Evolutionary conservation across 2,113 vertebrate species (phyloP).

Genomic region (Noturus placidus): DNA sequence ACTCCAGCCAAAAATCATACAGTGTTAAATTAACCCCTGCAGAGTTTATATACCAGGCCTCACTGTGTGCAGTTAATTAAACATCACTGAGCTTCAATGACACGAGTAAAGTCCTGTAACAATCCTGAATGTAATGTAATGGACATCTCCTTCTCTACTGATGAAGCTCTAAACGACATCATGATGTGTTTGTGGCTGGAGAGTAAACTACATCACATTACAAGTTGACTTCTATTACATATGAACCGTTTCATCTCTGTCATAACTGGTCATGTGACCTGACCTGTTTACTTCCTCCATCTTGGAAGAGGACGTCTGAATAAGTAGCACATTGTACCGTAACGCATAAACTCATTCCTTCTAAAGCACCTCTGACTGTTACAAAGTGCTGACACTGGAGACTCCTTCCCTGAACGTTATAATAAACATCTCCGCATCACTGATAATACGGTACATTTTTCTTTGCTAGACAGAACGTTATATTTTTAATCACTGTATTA

Average conservation of each 20-base stretch:
- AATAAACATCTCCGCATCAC: background rate
- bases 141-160: background rate
- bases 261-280: background rate
- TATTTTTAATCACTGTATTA: background rate
- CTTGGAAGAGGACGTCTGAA: background rate
- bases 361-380: too few relatives aligned
- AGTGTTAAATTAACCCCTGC: background rate
- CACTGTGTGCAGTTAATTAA: constrained; percentile 2
- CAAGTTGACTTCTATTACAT: background rate
- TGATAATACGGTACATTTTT: too few relatives aligned
- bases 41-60: background rate
- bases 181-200: background rate
- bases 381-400: background rate
- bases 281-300: background rate
- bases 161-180: background rate
- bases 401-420: too few relatives aligned
- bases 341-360: too few relatives aligned
- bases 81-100: background rate
- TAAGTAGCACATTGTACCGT: too few relatives aligned
- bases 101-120: background rate
- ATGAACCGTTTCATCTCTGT: background rate
- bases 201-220: background rate
- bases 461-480: background rate
- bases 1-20: background rate
- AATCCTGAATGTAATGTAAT: background rate